Evolutionary conservation across 2,113 vertebrate species (phyloP).

Genomic region (Nibea albiflora): DNA sequence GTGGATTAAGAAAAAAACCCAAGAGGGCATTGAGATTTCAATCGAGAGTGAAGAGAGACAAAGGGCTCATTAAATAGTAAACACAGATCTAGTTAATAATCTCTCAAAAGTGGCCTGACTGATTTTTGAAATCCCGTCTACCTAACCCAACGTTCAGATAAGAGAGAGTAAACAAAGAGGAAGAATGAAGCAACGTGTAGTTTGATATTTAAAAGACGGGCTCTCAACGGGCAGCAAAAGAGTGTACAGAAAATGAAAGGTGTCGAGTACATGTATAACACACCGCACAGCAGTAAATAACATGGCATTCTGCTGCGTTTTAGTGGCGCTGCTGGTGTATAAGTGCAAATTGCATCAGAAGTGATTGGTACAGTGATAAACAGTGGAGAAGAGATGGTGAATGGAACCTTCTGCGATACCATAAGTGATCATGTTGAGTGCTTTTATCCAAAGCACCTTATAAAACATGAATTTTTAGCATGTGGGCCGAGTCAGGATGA

Average conservation of each 20-base stretch:
- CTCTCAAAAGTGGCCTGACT: too few species aligned
- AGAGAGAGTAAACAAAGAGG: not conserved
- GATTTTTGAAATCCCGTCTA: not conserved
- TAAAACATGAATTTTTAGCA: conserved; percentile 3
- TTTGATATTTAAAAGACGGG: too few species aligned
- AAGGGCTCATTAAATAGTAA: not conserved
- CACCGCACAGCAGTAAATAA: not conserved
- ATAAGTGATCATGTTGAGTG: conserved; percentile 33
- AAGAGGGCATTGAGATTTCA: not conserved
- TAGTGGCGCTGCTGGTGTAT: not conserved
- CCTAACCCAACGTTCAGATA: not conserved
- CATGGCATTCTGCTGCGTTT: not conserved
- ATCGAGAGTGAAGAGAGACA: not conserved
- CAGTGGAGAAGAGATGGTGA: conserved; percentile 5
- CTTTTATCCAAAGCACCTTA: conserved; percentile 9
- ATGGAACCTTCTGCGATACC: not conserved
- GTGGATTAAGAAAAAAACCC: too few species aligned
- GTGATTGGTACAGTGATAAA: not conserved
- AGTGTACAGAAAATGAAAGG: not conserved
- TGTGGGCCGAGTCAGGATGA: not conserved
- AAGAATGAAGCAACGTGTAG: not conserved
- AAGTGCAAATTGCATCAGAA: not conserved
- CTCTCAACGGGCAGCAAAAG: not conserved
- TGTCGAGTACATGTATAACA: not conserved
- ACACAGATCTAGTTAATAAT: too few species aligned